Percentiles rank a stretch among this genome's conserved stretches.
Conservation (phyloP, 2,888 invertebrate genomes). For the Hipparchia sbordonii region DNA sequence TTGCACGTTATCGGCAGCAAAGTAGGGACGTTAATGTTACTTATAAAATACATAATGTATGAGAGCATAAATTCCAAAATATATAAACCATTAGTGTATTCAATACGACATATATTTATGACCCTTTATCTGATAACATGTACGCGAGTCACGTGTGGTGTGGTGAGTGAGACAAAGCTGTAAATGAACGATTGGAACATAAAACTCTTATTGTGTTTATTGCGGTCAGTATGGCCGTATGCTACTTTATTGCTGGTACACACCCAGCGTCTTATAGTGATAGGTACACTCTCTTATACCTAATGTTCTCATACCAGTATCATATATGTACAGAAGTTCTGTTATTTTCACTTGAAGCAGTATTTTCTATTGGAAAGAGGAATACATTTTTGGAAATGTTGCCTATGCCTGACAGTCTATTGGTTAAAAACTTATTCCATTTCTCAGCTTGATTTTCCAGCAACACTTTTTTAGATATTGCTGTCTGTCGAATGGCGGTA, state of each 20-base stretch:
- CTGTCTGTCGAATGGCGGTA: too few relatives aligned
- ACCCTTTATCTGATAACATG: slow-evolving; percentile 31
- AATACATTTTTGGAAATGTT: too few relatives aligned
- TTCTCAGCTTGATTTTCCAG: too few relatives aligned
- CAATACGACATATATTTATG: slow-evolving; percentile 34
- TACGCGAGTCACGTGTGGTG: slow-evolving; percentile 31
- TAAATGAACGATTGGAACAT: slow-evolving; percentile 39
- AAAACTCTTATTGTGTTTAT: slow-evolving; percentile 38
- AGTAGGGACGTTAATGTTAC: slow-evolving; percentile 10
- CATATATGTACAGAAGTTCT: background rate
- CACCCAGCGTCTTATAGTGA: slow-evolving; percentile 16
- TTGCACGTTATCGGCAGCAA: slow-evolving; percentile 21
- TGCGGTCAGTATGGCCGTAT: slow-evolving; percentile 21
- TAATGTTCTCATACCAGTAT: background rate
- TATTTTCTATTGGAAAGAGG: too few relatives aligned
- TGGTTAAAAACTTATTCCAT: too few relatives aligned
- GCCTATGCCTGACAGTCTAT: too few relatives aligned
- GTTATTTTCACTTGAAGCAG: background rate
- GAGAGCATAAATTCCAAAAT: slow-evolving; percentile 36
- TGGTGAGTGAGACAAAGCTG: slow-evolving; percentile 33
- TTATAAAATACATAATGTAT: slow-evolving; percentile 14
- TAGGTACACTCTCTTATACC: background rate
- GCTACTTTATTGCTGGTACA: slow-evolving; percentile 28
- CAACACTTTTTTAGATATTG: too few relatives aligned
- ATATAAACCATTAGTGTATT: slow-evolving; percentile 30